phyloP scores from a whole-genome alignment of 2,888 invertebrate genomes.

The Ichneumoninae sp. region DNA sequence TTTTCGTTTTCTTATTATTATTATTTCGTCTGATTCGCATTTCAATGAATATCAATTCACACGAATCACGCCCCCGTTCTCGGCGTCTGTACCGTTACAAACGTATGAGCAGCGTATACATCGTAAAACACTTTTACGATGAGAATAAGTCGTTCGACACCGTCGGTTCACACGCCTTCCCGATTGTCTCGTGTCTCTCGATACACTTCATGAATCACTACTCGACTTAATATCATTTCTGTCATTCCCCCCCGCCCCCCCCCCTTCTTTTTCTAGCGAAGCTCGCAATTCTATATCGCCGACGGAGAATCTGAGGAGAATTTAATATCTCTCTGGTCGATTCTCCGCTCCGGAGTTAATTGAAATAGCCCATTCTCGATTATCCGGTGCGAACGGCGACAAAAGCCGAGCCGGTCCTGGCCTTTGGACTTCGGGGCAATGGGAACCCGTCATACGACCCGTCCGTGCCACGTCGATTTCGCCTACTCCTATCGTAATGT shows the following conservation, averaged over 20 bases:
- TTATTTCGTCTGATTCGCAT: conserved; percentile 15
- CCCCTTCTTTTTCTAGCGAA: conserved; percentile 1
- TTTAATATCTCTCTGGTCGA: conserved; percentile 56
- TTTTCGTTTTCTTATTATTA: neutral
- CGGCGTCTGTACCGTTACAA: conserved; percentile 28
- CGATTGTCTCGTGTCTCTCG: conserved; percentile 70
- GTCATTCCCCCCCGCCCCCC: neutral
- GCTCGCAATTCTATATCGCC: conserved; percentile 27
- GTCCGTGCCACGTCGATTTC: conserved; percentile 32
- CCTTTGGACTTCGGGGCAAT: conserved; percentile 15
- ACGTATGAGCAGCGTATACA: conserved; percentile 40
- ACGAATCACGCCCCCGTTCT: conserved; percentile 20
- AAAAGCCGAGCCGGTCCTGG: conserved; percentile 41
- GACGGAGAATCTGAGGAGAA: conserved; percentile 49
- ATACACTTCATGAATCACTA: conserved; percentile 68
- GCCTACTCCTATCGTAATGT: conserved; percentile 75
- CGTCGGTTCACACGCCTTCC: conserved; percentile 80
- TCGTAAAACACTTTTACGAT: conserved; percentile 77
- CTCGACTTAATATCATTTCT: conserved; percentile 57
- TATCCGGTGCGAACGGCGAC: conserved; percentile 58
- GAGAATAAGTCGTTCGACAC: conserved; percentile 69
- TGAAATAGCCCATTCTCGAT: conserved; percentile 78
- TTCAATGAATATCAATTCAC: conserved; percentile 10
- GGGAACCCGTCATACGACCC: conserved; percentile 35
- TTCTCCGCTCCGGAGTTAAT: conserved; percentile 74